A percentile compares a stretch with the other conserved stretches of the same genome.
phyloP scores from a whole-genome alignment of 2,797 vertebrate species.

The Fundulus diaphanus region DNA sequence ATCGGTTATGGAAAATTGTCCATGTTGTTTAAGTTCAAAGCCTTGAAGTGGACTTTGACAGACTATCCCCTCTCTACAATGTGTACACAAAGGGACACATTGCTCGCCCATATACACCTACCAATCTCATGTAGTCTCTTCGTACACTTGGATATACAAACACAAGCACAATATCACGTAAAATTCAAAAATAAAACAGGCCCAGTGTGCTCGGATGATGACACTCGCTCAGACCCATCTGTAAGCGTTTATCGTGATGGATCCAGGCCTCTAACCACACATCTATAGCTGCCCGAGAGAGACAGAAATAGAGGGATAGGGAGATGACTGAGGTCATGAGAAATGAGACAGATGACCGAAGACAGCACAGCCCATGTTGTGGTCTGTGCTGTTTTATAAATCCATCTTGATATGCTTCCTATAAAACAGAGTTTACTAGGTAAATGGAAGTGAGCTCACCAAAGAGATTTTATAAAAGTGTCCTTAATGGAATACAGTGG shows the following conservation, averaged over 20 bases:
- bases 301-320: slow-evolving; percentile 63
- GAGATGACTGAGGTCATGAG: slow-evolving; percentile 64
- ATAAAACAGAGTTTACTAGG: neutral
- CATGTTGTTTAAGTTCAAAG: slow-evolving; percentile 9
- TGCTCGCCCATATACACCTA: neutral
- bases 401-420: slow-evolving; percentile 31
- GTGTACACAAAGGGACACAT: neutral
- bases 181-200: slow-evolving; percentile 38
- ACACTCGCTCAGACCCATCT: slow-evolving; percentile 70
- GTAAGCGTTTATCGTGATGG: slow-evolving; percentile 77
- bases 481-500: neutral
- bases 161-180: neutral
- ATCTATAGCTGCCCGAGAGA: slow-evolving; percentile 50
- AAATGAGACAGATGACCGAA: slow-evolving; percentile 75
- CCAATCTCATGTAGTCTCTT: neutral
- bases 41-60: slow-evolving; percentile 13
- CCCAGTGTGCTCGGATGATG: slow-evolving; percentile 48
- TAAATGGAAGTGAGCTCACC: neutral
- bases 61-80: slow-evolving; percentile 16
- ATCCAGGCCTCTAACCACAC: slow-evolving; percentile 70
- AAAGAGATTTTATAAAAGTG: neutral
- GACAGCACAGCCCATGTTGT: slow-evolving; percentile 47
- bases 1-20: slow-evolving; percentile 4
- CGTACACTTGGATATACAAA: slow-evolving; percentile 5
- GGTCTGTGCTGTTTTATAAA: slow-evolving; percentile 34